These are phyloP conservation scores for Sebastes taczanowskii DNA, from an alignment of 2,797 vertebrate genomes.

Conservation along the genomic window DNA sequence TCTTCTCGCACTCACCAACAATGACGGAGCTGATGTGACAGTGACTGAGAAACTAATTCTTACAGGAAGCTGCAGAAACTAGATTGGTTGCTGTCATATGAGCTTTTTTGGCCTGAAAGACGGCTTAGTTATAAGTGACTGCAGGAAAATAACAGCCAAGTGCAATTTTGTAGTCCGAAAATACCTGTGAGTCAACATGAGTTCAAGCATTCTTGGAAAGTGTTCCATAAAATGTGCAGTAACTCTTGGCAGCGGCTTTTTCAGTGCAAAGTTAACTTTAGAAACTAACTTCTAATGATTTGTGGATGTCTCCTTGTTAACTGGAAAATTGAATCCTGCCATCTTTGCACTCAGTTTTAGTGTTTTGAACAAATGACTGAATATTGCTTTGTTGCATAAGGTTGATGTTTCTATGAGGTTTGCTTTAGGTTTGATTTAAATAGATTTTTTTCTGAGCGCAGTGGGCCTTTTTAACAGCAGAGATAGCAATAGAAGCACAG, in stretches of 20 bases:
- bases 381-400: neutral
- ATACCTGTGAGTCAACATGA: slow-evolving; percentile 43
- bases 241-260: neutral
- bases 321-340: neutral
- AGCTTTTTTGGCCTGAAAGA: slow-evolving; percentile 13
- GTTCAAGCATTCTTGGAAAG: slow-evolving; percentile 45
- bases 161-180: slow-evolving; percentile 31
- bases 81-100: neutral
- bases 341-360: neutral
- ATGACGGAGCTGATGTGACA: neutral
- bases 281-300: neutral
- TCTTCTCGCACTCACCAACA: neutral
- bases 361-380: neutral
- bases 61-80: neutral
- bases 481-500: neutral
- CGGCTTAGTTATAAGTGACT: slow-evolving; percentile 28
- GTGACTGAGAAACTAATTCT: neutral
- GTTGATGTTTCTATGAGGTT: neutral
- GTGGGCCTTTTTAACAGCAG: neutral
- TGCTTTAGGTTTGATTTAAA: neutral
- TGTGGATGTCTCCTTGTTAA: neutral
- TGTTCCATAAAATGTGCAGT: slow-evolving; percentile 10
- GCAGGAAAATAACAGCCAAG: slow-evolving; percentile 15
- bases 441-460: neutral
- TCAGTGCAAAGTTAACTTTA: neutral